These are phyloP conservation scores for human (Homo sapiens) DNA, from an alignment of 2,113 vertebrate species.

Conservation along the genomic window GRCh38 chr3:177905001-177905500, in stretches of 20 bases:
- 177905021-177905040: neutral
- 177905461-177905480: conserved; percentile 21
- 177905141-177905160: conserved; percentile 19
- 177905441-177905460: conserved; percentile 66
- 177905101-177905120: neutral
- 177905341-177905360: conserved; percentile 80
- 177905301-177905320: conserved; percentile 79
- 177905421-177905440: conserved; percentile 71
- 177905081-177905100: neutral
- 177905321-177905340: conserved; percentile 78
- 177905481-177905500: conserved; percentile 12
- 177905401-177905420: conserved; percentile 79
- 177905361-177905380: conserved; percentile 79
- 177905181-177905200: conserved; percentile 59
- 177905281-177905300: conserved; percentile 75
- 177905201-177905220: conserved; percentile 26
- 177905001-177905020: neutral
- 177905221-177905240: conserved; percentile 76
- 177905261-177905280: conserved; percentile 75
- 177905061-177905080: neutral
- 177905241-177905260: conserved; percentile 55
- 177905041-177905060: neutral
- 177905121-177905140: conserved; percentile 7
- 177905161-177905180: neutral
- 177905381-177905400: conserved; percentile 80